Base-by-base conservation (phyloP, 2,888 invertebrate species). In the Notodonta dromedarius region DNA sequence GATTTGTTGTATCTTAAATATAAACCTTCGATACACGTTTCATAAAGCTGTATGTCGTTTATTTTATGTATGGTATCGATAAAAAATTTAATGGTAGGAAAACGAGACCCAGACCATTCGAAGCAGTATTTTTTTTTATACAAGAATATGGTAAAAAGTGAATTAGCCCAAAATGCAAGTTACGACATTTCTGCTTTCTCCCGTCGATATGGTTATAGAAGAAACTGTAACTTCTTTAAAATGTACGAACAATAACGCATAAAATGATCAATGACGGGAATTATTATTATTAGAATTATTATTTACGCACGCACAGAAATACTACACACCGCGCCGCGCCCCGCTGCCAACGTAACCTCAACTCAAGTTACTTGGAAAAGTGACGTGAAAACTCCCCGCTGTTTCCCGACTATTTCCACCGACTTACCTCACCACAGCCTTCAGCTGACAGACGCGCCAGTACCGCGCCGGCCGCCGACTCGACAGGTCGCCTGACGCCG, bases 381-480 rank as follows among this genome's bases (percentile, higher is more conserved):
- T 12, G 80, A 79, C 80, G 85, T 77, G 87, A 83, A 87, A 83
- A 80, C 63, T 69, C 72, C 69, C 67, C 71, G 70, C 61, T 66
- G 69, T 62, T 61, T 64, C 58, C 65, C 67, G 71, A 83, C 86
- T 85, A 85, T 86, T 89, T 88, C 78, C 82, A 80, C 74, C 75
- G 71, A 65, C 77, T 86, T 87, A 85, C 86, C 85, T 88, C 89
- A 85, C 63, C 72, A 69, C 79, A 82, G 80, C 84, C 83, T 83
- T 81, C 56, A n/a, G 57, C 57, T 56, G 32, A 55, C 54, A 53
- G 54, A 59, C 60, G 12, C 24, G 65, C 69, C 84, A 91, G 92
- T 90, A 68, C 69, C 69, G 71, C 74, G 77, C 72, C 83, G 80
- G 75, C 73, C 77, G 84, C 65, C 83, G 85, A 63, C 69, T 65